Base-by-base conservation (phyloP, 2,797 vertebrate species). In the Pseudochromis fuscus region DNA sequence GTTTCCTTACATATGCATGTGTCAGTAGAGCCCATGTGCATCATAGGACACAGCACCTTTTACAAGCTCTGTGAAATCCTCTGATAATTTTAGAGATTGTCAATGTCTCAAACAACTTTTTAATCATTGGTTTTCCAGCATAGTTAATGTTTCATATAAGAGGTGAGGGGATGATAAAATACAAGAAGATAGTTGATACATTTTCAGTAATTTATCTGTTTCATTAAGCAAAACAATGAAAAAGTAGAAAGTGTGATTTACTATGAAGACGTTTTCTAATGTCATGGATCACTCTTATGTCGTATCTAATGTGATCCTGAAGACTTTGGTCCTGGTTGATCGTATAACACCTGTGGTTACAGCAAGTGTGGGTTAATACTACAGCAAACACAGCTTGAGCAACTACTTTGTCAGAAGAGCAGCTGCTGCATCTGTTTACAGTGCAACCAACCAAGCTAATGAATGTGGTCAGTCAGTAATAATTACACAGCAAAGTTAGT, bases 61-160 rank as follows among this genome's bases (percentile, higher is more conserved):
- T 68, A 76, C 67, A 75, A 50, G 45, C 71, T 73, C 68, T 69
- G 65, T 78, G 75, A 88, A 88, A 63, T 60, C 46, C 37, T 50
- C 35, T 79, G 52, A 82, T 84, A 80, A 87, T 72, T 82, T 56
- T 71, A 77, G 81, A 67, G 69, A 31, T 38, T 51, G 65, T 69
- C 60, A 63, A 42, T n/a, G 51, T 75, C 37, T 62, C 53, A 53
- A 45, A 59, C 27, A 64, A 72, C 64, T 50, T 75, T 44, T 55
- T 67, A 23, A 72, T 75, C 30, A 61, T 45, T 58, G 51, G 67
- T 79, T 79, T 79, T 72, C 68, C 73, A 78, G 60, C 50, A 60
- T 57, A 74, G 55, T 63, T 56, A 46, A 15, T 66, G 58, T 52
- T 69, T 71, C 55, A 67, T 58, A 71, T 53, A 59, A 60, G 13